Percentiles rank a stretch among this genome's conserved stretches.
These are phyloP conservation scores for Vidua chalybeata DNA, from an alignment of 2,113 vertebrate species.

Conservation along the genomic window DNA sequence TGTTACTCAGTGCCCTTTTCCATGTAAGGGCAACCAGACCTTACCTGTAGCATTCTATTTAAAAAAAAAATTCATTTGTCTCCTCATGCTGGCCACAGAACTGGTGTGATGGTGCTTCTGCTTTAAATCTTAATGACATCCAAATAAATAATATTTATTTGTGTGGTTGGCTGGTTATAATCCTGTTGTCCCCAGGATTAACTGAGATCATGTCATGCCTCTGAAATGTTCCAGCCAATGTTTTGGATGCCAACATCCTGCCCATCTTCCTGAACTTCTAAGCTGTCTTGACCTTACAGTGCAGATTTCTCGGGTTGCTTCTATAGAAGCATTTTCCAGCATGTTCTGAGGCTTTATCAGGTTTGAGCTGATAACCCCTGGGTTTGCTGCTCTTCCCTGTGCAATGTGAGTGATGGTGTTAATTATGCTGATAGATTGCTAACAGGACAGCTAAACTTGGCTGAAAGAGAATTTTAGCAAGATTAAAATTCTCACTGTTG, in stretches of 20 bases:
- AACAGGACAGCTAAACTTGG: slow-evolving; percentile 40
- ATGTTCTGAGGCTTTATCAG: background rate
- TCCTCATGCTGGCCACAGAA: background rate
- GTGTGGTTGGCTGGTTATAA: background rate
- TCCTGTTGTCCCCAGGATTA: background rate
- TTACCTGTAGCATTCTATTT: background rate
- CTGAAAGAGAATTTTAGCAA: slow-evolving; percentile 25
- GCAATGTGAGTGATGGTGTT: background rate
- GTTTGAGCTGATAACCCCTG: slow-evolving; percentile 6
- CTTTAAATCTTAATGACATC: background rate
- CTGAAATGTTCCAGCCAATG: background rate
- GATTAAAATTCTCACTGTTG: slow-evolving; percentile 10
- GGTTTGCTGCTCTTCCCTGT: background rate
- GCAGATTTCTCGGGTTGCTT: background rate
- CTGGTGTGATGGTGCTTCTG: background rate
- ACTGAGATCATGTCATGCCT: background rate
- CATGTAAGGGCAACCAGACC: background rate
- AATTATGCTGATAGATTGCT: slow-evolving; percentile 35
- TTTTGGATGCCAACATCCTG: background rate
- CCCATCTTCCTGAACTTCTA: background rate
- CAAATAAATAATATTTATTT: background rate
- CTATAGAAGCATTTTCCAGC: background rate
- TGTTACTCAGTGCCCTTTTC: background rate
- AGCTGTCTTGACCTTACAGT: background rate
- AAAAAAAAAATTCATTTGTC: background rate